These are phyloP conservation scores for Syritta pipiens DNA, from an alignment of 2,888 invertebrate species.

Conservation along the genomic window DNA sequence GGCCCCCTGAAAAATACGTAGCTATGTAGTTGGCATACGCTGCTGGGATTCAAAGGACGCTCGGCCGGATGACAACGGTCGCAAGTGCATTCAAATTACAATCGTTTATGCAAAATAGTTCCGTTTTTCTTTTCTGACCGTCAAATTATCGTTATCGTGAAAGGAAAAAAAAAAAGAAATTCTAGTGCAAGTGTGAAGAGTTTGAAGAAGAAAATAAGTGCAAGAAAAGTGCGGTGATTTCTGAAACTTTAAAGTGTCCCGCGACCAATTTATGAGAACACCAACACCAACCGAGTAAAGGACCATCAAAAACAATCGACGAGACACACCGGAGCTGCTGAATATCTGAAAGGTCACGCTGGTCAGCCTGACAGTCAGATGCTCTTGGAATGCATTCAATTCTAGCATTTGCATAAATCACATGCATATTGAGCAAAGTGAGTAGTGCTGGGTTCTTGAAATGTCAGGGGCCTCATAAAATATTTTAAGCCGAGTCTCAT, in stretches of 20 bases:
- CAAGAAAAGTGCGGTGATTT: conserved; percentile 3
- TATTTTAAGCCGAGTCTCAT: not conserved
- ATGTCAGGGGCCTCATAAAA: not conserved
- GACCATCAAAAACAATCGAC: too few species aligned
- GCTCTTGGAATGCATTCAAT: conserved; percentile 58
- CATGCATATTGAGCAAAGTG: conserved; percentile 52
- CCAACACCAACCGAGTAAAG: too few species aligned
- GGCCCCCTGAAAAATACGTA: conserved; percentile 36
- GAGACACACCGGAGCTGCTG: too few species aligned
- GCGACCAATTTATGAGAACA: too few species aligned
- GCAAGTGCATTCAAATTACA: conserved; percentile 52
- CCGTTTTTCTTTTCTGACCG: conserved; percentile 48
- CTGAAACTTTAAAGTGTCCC: too few species aligned
- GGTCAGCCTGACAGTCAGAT: conserved; percentile 22
- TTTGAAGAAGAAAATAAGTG: not conserved
- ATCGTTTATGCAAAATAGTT: conserved; percentile 47
- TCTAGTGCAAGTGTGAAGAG: conserved; percentile 27
- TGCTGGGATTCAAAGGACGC: conserved; percentile 54
- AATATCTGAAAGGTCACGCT: conserved; percentile 55
- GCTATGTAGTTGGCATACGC: conserved; percentile 54
- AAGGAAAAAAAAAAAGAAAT: too few species aligned
- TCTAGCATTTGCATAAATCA: conserved; percentile 47
- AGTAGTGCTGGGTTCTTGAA: conserved; percentile 43
- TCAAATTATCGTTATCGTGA: conserved; percentile 30
- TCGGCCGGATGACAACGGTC: conserved; percentile 55